These are phyloP conservation scores for Frankliniella fusca DNA, from an alignment of 2,888 invertebrate genomes.

Conservation along the genomic window DNA sequence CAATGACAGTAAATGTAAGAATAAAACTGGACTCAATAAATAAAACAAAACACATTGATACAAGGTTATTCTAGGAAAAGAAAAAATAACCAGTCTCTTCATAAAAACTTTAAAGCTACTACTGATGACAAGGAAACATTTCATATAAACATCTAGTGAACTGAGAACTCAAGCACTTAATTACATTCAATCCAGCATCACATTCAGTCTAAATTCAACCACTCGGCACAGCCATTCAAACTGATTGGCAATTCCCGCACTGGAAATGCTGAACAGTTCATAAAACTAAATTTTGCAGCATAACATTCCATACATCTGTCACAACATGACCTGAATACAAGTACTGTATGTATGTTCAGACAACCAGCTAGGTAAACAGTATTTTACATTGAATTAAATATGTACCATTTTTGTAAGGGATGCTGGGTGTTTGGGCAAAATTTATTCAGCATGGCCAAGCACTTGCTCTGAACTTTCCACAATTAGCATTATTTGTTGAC, in stretches of 20 bases:
- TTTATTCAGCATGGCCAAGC: slow-evolving; percentile 38
- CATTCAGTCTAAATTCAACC: not conserved
- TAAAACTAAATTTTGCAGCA: not conserved
- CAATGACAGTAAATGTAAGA: not conserved
- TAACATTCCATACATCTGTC: not conserved
- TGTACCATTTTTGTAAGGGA: too few relatives aligned
- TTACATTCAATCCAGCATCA: not conserved
- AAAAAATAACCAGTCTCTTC: not conserved
- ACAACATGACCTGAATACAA: too few relatives aligned
- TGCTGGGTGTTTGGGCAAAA: too few relatives aligned
- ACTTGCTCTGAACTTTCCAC: slow-evolving; percentile 59
- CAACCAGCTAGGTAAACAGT: too few relatives aligned
- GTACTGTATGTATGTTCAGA: too few relatives aligned
- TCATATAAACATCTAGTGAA: not conserved
- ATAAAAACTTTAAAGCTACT: not conserved
- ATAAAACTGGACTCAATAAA: not conserved
- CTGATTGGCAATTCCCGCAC: not conserved
- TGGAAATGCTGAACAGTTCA: not conserved
- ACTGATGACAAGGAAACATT: not conserved
- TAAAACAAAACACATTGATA: not conserved
- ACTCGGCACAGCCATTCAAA: slow-evolving; percentile 16
- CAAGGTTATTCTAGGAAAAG: not conserved
- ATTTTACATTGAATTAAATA: too few relatives aligned
- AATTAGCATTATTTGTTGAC: slow-evolving; percentile 66
- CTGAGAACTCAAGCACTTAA: not conserved